A percentile compares a stretch with the other conserved stretches of the same genome.
These are phyloP conservation scores for Meriones psammophilus DNA, from an alignment of 2,797 vertebrate species.

Conservation along the genomic window DNA sequence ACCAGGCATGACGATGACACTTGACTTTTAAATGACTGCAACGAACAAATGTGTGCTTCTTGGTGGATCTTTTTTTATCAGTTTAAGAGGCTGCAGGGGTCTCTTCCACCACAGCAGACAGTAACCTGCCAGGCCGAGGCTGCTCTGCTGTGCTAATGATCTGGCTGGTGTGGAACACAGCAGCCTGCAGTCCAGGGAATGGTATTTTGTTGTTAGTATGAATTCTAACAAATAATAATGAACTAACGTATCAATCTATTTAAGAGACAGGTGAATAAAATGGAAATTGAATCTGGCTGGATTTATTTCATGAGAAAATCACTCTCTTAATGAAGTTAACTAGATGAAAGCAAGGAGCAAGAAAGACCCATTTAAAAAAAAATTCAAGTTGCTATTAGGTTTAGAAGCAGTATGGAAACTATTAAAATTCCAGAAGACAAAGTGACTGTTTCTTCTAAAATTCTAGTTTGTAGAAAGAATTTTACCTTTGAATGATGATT, in stretches of 20 bases:
- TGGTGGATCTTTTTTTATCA: background rate
- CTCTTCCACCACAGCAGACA: background rate
- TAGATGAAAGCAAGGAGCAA: constrained; percentile 33
- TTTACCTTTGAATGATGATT: constrained; percentile 38
- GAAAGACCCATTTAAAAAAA: constrained; percentile 1
- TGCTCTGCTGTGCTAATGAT: background rate
- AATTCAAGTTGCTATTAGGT: background rate
- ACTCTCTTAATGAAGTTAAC: constrained; percentile 7
- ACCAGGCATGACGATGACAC: background rate
- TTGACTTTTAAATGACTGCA: background rate
- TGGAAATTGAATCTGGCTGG: background rate
- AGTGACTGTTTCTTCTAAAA: constrained; percentile 32
- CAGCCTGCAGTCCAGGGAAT: background rate
- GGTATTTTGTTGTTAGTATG: background rate
- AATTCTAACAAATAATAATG: constrained; percentile 37
- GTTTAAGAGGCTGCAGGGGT: background rate
- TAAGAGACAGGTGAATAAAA: background rate
- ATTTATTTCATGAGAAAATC: constrained; percentile 16
- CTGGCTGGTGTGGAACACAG: background rate
- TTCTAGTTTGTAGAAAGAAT: constrained; percentile 44
- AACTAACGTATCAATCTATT: background rate
- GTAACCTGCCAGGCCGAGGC: background rate
- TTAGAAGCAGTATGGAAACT: constrained; percentile 9
- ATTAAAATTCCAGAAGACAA: constrained; percentile 5
- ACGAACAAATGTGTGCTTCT: background rate